These are phyloP conservation scores for Amazona guildingii DNA, from an alignment of 2,113 vertebrate genomes.

Conservation along the genomic window DNA sequence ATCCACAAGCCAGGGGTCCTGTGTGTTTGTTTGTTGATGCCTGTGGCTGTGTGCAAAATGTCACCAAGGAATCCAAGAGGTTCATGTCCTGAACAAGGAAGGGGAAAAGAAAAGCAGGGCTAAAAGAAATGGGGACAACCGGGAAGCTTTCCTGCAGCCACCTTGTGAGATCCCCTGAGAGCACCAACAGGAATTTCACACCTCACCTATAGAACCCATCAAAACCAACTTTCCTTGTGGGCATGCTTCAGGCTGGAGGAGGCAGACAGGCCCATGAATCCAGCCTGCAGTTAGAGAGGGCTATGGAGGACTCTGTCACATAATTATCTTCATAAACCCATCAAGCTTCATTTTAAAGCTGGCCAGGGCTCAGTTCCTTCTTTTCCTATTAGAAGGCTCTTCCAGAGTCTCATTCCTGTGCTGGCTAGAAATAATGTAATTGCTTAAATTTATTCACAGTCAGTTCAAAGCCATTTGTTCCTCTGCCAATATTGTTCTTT, in stretches of 20 bases:
- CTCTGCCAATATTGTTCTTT: constrained; percentile 27
- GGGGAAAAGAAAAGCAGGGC: background rate
- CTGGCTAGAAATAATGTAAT: constrained; percentile 42
- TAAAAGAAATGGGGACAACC: background rate
- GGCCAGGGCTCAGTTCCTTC: constrained; percentile 1
- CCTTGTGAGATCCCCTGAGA: background rate
- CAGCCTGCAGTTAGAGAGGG: background rate
- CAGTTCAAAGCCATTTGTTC: constrained; percentile 52
- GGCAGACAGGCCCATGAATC: background rate
- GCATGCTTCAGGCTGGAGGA: background rate
- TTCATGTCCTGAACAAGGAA: background rate
- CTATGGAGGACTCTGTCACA: background rate
- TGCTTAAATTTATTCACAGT: constrained; percentile 39
- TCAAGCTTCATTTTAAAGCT: constrained; percentile 22
- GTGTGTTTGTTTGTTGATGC: background rate
- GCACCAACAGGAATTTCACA: background rate
- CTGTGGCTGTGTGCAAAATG: fast-evolving
- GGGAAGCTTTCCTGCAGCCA: background rate
- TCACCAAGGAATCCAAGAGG: background rate
- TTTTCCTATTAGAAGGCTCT: constrained; percentile 14
- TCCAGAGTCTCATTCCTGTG: background rate
- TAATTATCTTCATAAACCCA: constrained; percentile 31
- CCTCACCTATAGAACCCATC: background rate
- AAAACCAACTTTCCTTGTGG: background rate
- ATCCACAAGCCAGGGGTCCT: background rate